phyloP scores from a whole-genome alignment of 2,797 vertebrate genomes.

The Crocodylus rhombifer region DNA sequence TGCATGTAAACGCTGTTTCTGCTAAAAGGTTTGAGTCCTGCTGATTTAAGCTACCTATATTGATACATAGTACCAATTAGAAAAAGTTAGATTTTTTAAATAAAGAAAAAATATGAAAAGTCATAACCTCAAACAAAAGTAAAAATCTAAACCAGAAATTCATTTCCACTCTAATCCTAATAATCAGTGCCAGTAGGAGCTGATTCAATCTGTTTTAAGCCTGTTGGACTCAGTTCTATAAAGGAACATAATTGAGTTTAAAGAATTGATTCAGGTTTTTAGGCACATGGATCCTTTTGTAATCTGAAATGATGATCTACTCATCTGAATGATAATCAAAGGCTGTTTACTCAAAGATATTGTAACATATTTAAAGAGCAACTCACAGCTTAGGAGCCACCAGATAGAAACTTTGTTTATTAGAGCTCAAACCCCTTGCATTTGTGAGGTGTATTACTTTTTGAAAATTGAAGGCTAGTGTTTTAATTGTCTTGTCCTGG shows the following conservation, averaged over 20 bases:
- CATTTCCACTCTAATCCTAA: neutral
- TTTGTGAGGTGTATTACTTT: neutral
- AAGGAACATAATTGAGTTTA: neutral
- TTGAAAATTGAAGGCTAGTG: neutral
- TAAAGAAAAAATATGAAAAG: neutral
- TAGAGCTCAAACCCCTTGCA: neutral
- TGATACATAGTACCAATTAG: neutral
- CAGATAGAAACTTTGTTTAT: neutral
- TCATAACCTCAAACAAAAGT: neutral
- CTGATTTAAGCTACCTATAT: neutral
- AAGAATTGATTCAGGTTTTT: neutral
- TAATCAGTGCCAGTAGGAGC: fast-evolving
- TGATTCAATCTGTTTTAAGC: neutral
- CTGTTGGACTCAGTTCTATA: neutral
- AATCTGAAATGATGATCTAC: neutral
- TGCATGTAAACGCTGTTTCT: neutral
- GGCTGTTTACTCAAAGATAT: neutral
- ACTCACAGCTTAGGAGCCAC: neutral
- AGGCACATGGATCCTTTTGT: neutral
- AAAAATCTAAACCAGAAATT: neutral
- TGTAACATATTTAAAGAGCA: neutral
- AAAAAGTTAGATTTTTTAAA: neutral
- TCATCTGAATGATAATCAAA: neutral
- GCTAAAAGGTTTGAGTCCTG: neutral
- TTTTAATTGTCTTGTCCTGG: neutral